phyloP scores from a whole-genome alignment of 2,888 invertebrate genomes.

The Euclidia mi region DNA sequence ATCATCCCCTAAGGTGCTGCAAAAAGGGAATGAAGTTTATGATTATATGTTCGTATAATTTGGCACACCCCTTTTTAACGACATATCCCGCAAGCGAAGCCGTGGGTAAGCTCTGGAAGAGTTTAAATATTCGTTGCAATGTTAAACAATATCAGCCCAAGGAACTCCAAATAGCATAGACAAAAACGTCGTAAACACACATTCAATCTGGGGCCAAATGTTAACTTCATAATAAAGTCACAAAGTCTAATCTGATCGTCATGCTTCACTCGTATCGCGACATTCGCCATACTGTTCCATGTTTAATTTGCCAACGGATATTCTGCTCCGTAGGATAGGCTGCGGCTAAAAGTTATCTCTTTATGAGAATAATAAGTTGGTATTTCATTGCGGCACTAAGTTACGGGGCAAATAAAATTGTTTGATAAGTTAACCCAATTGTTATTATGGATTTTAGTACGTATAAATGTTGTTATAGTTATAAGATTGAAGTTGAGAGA shows the following conservation, averaged over 20 bases:
- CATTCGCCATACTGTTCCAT: constrained; percentile 24
- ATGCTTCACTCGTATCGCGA: constrained; percentile 62
- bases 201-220: constrained; percentile 58
- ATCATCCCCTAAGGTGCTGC: too few relatives aligned
- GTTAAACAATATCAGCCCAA: background rate
- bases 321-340: background rate
- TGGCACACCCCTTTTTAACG: too few relatives aligned
- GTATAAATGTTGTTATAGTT: too few relatives aligned
- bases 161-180: constrained; percentile 45
- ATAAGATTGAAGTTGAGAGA: too few relatives aligned
- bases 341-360: constrained; percentile 38
- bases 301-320: constrained; percentile 50
- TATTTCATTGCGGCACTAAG: constrained; percentile 26
- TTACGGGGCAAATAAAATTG: constrained; percentile 17
- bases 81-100: too few relatives aligned
- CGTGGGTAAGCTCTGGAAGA: too few relatives aligned
- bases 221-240: constrained; percentile 68
- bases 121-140: too few relatives aligned
- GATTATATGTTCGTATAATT: too few relatives aligned
- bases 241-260: constrained; percentile 74
- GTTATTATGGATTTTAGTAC: too few relatives aligned
- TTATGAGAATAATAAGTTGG: constrained; percentile 36
- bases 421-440: constrained; percentile 7
- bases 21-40: too few relatives aligned
- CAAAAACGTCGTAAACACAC: constrained; percentile 51